Conservation (phyloP, 1,140 invertebrate species). For the Trachymyrmex cornetzi region DNA sequence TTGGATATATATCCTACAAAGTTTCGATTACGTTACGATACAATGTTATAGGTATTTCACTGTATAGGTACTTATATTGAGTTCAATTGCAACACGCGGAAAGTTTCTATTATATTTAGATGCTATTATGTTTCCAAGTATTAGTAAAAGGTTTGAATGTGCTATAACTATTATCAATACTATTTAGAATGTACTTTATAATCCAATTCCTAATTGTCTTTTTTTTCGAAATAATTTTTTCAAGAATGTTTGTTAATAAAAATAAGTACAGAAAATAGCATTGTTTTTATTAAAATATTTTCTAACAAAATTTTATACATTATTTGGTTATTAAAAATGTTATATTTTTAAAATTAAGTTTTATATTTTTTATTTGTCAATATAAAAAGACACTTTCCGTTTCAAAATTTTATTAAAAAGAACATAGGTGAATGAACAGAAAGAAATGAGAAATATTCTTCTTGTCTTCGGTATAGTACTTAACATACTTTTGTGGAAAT, state of each 20-base stretch:
- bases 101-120: slow-evolving; percentile 22
- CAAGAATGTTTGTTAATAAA: neutral
- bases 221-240: neutral
- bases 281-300: neutral
- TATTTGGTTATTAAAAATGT: neutral
- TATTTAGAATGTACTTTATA: neutral
- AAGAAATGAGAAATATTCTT: slow-evolving; percentile 74
- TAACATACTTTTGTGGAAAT: slow-evolving; percentile 7
- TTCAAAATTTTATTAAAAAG: neutral
- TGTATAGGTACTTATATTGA: neutral
- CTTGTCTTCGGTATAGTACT: neutral
- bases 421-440: slow-evolving; percentile 13
- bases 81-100: neutral
- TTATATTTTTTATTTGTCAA: neutral
- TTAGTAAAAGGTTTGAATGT: neutral
- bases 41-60: neutral
- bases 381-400: neutral
- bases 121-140: slow-evolving; percentile 11
- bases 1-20: neutral
- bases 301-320: neutral
- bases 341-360: neutral
- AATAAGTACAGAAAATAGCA: neutral
- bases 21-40: slow-evolving; percentile 23
- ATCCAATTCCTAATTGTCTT: neutral
- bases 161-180: neutral